Conservation (phyloP, 2,113 vertebrate genomes). For the Hystrix brachyura region DNA sequence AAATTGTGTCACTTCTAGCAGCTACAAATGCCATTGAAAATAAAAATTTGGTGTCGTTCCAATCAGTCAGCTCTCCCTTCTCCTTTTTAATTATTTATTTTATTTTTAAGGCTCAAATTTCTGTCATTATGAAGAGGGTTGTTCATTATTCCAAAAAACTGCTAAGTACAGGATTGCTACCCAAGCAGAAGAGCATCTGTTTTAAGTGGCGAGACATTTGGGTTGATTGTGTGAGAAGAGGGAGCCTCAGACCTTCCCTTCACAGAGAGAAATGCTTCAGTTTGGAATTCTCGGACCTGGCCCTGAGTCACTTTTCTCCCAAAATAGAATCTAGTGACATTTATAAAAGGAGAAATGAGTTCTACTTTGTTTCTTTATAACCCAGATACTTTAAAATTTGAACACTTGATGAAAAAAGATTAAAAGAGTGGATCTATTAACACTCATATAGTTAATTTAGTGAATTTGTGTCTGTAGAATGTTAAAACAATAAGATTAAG, state of each 20-base stretch:
- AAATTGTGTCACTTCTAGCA: constrained; percentile 82
- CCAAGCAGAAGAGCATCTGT: constrained; percentile 80
- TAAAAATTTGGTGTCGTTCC: constrained; percentile 82
- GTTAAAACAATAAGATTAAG: constrained; percentile 80
- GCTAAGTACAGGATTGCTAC: constrained; percentile 79
- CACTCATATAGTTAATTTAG: constrained; percentile 75
- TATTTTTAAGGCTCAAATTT: constrained; percentile 84
- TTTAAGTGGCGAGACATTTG: constrained; percentile 78
- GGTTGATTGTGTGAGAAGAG: constrained; percentile 79
- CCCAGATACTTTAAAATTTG: constrained; percentile 76
- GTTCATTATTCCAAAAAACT: constrained; percentile 82
- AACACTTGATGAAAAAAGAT: constrained; percentile 77
- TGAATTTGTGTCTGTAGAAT: constrained; percentile 70
- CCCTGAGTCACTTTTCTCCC: constrained; percentile 74
- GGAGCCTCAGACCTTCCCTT: not conserved
- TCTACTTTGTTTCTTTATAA: constrained; percentile 76
- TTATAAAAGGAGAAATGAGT: constrained; percentile 77
- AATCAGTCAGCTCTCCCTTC: constrained; percentile 80
- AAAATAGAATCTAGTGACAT: constrained; percentile 82
- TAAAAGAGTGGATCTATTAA: constrained; percentile 72
- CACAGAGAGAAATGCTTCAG: constrained; percentile 68
- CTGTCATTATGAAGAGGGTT: constrained; percentile 81
- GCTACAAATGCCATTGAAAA: constrained; percentile 81
- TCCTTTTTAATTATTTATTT: constrained; percentile 86
- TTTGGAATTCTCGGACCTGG: constrained; percentile 70